Evolutionary conservation across 2,888 invertebrate species (phyloP).

Genomic region (Synergus laeviventris): DNA sequence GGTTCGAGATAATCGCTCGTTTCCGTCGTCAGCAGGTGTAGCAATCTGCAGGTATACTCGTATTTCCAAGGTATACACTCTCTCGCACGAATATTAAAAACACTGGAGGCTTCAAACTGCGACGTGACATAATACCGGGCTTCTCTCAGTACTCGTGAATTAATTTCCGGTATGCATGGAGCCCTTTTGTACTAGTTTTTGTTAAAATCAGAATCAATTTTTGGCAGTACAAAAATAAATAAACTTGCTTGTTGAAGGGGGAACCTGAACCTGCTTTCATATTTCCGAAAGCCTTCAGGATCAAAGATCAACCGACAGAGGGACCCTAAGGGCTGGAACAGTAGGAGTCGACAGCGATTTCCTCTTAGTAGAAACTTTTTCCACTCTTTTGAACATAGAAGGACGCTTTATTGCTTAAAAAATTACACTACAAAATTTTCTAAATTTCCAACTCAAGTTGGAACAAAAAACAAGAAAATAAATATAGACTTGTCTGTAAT

Average conservation of each 20-base stretch:
- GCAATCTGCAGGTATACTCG: slow-evolving; percentile 30
- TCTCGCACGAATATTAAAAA: slow-evolving; percentile 40
- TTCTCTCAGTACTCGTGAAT: slow-evolving; percentile 12
- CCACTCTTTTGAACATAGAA: no score
- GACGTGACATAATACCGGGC: slow-evolving; percentile 1
- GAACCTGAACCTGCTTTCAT: no score
- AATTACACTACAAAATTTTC: neutral
- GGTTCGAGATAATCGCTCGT: slow-evolving; percentile 61
- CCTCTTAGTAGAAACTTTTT: no score
- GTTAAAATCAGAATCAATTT: neutral
- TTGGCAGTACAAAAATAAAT: neutral
- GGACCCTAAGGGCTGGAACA: no score
- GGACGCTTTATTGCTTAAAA: no score
- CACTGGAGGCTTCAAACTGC: slow-evolving; percentile 13
- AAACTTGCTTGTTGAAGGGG: no score
- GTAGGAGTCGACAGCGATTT: no score
- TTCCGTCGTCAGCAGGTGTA: slow-evolving; percentile 67
- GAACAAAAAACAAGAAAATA: neutral
- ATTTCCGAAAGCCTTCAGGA: no score
- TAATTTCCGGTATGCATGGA: slow-evolving; percentile 7
- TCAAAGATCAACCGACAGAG: no score
- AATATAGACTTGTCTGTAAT: neutral
- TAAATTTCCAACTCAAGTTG: neutral
- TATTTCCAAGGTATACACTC: slow-evolving; percentile 21
- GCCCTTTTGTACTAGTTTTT: neutral